Base-by-base conservation (phyloP, 2,113 vertebrate genomes). In the Ptychochromis oligacanthus region DNA sequence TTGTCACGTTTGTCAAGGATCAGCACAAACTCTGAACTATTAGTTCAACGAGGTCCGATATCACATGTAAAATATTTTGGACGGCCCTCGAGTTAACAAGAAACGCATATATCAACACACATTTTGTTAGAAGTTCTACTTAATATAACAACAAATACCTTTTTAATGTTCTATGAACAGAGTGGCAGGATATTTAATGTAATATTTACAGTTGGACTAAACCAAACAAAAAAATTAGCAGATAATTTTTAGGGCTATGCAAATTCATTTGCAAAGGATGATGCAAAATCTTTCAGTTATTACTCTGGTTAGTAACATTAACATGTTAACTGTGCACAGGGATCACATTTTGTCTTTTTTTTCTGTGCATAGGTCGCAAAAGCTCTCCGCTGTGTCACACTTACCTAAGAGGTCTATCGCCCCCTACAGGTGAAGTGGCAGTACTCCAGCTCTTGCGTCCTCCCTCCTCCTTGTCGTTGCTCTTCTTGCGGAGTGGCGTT, bases 361-460 rank as follows among this genome's bases (percentile, higher is more conserved):
- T 8, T 8, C 31, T 43, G 31, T 31, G 49, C 26, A 17, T 1
- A 72, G 7, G 43, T 31, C 26, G 52, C 65, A 31, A 54, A 59
- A 38, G 49, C 14, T 12, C 31, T 17, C 14, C 10, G 0, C 58
- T 14, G 1, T 10, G 13, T 77, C 57, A 67, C 28, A 80, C 93
- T 95, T 95, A 99, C 98, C 98, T 98, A 94, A 97, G 96, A 22
- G 97, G 97, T 86, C 96, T 95, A 58, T 98, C 98, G 77, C 96
- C 96, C 8, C 97, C 97, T 38, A 97, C 86, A 0, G 98, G 98
- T 1, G 98, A 99, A 2, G 97, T 97, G 0, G 96, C 96, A 0
- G 96, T 99, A 75, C 97, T 99, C 97, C 98, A 99, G 88, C 98
- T 99, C 91, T 97, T 97, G 14, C 96, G 93, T 28, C 93, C 97